phyloP scores from a whole-genome alignment of 2,113 vertebrate genomes.

The Scortum barcoo region DNA sequence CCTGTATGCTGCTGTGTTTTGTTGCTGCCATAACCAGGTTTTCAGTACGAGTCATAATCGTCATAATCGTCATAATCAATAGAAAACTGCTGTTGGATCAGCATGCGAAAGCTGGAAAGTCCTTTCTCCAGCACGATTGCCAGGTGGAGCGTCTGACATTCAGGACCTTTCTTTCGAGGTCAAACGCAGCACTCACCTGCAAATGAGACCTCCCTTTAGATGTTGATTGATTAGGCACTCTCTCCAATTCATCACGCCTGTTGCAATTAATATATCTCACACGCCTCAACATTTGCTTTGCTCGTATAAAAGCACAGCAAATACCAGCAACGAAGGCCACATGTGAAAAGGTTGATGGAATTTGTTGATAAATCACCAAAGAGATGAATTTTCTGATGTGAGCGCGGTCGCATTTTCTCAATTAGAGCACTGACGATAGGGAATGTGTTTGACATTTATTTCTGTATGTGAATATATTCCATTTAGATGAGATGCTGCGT shows the following conservation, averaged over 20 bases:
- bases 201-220: constrained; percentile 28
- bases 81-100: neutral
- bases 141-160: constrained; percentile 35
- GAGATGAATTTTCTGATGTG: neutral
- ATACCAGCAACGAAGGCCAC: constrained; percentile 18
- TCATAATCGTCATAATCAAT: constrained; percentile 15
- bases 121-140: constrained; percentile 1
- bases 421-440: constrained; percentile 7
- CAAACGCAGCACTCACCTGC: constrained; percentile 14
- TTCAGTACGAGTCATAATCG: neutral
- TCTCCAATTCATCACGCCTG: constrained; percentile 54
- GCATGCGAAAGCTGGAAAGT: constrained; percentile 11
- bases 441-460: constrained; percentile 23
- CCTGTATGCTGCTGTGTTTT: neutral
- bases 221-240: constrained; percentile 48
- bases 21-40: constrained; percentile 2
- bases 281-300: constrained; percentile 18
- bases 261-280: constrained; percentile 37
- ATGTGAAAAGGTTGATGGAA: neutral
- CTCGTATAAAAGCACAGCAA: constrained; percentile 5
- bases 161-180: constrained; percentile 43
- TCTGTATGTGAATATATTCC: constrained; percentile 9
- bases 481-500: constrained; percentile 23
- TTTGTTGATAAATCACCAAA: constrained; percentile 20
- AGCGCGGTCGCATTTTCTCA: neutral